These are phyloP conservation scores for Sclerodermus sp. DNA, from an alignment of 2,888 invertebrate species.

Conservation along the genomic window DNA sequence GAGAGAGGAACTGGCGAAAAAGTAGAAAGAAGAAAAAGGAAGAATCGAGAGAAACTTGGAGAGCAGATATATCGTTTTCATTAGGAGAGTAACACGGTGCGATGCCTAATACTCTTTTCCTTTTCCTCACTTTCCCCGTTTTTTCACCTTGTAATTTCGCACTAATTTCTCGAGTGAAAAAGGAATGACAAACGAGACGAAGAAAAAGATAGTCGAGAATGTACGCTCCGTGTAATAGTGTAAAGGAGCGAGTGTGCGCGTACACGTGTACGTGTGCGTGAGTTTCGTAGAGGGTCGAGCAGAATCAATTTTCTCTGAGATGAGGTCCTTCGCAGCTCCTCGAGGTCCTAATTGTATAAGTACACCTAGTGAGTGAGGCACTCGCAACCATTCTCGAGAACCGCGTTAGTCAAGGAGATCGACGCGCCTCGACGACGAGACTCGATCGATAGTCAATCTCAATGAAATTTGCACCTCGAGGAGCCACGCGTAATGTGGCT, in stretches of 20 bases:
- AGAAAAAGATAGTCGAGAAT: too few relatives aligned
- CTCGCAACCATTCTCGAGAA: too few relatives aligned
- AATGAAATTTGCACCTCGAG: conserved; percentile 39
- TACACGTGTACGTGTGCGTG: not conserved
- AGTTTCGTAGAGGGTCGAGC: not conserved
- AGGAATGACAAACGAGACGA: conserved; percentile 24
- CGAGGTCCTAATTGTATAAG: conserved; percentile 32
- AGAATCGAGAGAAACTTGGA: conserved; percentile 1
- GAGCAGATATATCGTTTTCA: conserved; percentile 21
- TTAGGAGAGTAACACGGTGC: conserved; percentile 18
- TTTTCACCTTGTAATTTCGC: conserved; percentile 18
- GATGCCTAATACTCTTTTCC: conserved; percentile 6
- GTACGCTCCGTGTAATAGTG: too few relatives aligned
- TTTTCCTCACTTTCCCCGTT: not conserved
- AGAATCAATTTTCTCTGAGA: conserved; percentile 26
- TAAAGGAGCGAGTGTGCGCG: not conserved
- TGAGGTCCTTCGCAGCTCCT: not conserved
- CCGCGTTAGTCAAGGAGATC: not conserved
- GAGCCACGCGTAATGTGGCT: conserved; percentile 30
- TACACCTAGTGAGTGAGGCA: conserved; percentile 10
- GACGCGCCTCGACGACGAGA: conserved; percentile 5
- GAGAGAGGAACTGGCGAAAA: not conserved
- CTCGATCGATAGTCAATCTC: conserved; percentile 35
- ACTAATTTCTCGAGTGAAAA: conserved; percentile 32
- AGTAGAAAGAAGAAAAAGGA: conserved; percentile 6